Evolutionary conservation across 2,113 vertebrate genomes (phyloP).

Genomic region (Bettongia penicillata): DNA sequence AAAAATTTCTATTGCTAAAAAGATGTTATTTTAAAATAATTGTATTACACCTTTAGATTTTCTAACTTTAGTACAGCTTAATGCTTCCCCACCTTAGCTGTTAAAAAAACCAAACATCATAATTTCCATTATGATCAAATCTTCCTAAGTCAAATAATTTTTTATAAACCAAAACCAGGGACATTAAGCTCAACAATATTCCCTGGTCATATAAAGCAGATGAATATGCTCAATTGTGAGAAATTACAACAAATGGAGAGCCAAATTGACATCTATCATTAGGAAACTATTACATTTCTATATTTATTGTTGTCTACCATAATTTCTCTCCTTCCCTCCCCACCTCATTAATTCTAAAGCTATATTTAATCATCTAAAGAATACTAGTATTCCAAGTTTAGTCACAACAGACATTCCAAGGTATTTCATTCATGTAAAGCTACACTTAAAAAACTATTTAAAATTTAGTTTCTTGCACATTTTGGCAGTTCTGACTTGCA

Average conservation of each 20-base stretch:
- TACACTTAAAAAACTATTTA: too few relatives aligned
- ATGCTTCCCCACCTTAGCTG: neutral
- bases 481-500: too few relatives aligned
- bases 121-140: conserved; percentile 37
- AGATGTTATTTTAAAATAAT: neutral
- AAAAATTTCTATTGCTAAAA: neutral
- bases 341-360: neutral
- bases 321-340: neutral
- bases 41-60: conserved; percentile 3
- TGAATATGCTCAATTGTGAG: conserved; percentile 35
- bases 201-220: conserved; percentile 4
- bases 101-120: conserved; percentile 24
- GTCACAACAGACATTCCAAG: too few relatives aligned
- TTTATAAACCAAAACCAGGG: neutral
- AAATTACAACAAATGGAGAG: conserved; percentile 22
- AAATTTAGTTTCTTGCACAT: too few relatives aligned
- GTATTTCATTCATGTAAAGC: too few relatives aligned
- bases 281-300: conserved; percentile 34
- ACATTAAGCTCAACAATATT: conserved; percentile 16
- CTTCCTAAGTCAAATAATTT: conserved; percentile 30
- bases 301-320: conserved; percentile 14
- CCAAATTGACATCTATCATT: neutral
- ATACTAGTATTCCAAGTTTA: neutral
- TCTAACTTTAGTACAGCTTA: neutral
- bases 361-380: neutral